phyloP scores from a whole-genome alignment of 2,888 invertebrate genomes.

The Acanthoscelides obtectus region DNA sequence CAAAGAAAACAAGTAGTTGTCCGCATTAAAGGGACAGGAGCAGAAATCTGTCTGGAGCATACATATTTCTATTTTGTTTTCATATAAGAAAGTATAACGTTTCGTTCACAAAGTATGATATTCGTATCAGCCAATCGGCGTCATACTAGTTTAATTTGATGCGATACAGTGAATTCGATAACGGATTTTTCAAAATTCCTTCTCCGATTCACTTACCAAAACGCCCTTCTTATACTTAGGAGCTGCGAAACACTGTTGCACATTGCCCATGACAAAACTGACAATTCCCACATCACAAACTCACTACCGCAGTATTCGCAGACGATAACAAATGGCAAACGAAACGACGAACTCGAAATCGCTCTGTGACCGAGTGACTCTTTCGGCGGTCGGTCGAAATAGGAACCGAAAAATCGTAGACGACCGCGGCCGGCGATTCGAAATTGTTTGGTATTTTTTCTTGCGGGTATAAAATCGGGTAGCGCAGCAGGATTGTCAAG shows the following conservation, averaged over 20 bases:
- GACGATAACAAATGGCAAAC: neutral
- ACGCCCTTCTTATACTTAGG: constrained; percentile 30
- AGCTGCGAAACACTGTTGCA: constrained; percentile 35
- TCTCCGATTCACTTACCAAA: constrained; percentile 19
- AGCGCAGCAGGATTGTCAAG: constrained; percentile 20
- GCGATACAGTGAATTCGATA: too few relatives aligned
- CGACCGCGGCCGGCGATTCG: neutral
- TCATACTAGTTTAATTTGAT: too few relatives aligned
- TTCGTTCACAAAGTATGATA: too few relatives aligned
- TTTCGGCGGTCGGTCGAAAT: constrained; percentile 17
- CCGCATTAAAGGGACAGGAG: too few relatives aligned
- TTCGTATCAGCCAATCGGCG: too few relatives aligned
- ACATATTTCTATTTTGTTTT: too few relatives aligned
- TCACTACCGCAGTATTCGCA: neutral
- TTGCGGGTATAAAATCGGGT: neutral
- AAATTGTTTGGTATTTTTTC: neutral
- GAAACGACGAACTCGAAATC: neutral
- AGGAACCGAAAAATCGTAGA: neutral
- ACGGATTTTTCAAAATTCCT: too few relatives aligned
- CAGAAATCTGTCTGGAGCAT: too few relatives aligned
- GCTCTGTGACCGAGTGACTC: constrained; percentile 5
- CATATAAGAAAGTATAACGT: too few relatives aligned
- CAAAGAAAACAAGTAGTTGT: too few relatives aligned
- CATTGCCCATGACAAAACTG: constrained; percentile 39
- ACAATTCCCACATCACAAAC: constrained; percentile 16